Conservation (phyloP, 2,888 invertebrate genomes). For the Bugulina stolonifera region DNA sequence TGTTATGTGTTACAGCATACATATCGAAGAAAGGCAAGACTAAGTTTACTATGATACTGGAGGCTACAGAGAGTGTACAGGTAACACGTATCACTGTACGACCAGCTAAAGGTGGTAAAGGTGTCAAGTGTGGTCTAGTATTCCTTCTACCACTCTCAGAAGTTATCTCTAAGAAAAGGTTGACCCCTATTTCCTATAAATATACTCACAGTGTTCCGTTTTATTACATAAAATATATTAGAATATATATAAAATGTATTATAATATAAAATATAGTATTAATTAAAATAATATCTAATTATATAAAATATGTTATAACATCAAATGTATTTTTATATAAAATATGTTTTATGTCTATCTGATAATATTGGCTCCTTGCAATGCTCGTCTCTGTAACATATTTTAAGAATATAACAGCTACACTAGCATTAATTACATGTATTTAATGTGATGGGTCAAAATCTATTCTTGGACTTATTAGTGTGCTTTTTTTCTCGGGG, state of each 20-base stretch:
- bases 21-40: slow-evolving; percentile 43
- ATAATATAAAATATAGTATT: not conserved
- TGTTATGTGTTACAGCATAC: slow-evolving; percentile 43
- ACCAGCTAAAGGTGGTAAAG: slow-evolving; percentile 20
- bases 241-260: too few relatives aligned
- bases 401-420: too few relatives aligned
- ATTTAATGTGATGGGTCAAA: too few relatives aligned
- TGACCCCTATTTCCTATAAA: not conserved
- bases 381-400: too few relatives aligned
- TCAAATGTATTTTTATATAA: too few relatives aligned
- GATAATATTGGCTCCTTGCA: too few relatives aligned
- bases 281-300: not conserved
- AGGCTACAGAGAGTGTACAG: slow-evolving; percentile 40
- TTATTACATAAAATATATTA: not conserved
- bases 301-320: too few relatives aligned
- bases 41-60: slow-evolving; percentile 48
- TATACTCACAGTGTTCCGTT: not conserved
- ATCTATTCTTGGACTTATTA: too few relatives aligned
- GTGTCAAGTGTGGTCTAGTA: slow-evolving; percentile 17
- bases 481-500: too few relatives aligned
- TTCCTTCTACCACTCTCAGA: slow-evolving; percentile 11
- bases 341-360: too few relatives aligned
- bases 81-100: slow-evolving; percentile 33
- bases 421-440: too few relatives aligned
- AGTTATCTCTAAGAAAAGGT: not conserved